These are phyloP conservation scores for Melinaea marsaeus DNA, from an alignment of 2,888 invertebrate genomes.

Conservation along the genomic window DNA sequence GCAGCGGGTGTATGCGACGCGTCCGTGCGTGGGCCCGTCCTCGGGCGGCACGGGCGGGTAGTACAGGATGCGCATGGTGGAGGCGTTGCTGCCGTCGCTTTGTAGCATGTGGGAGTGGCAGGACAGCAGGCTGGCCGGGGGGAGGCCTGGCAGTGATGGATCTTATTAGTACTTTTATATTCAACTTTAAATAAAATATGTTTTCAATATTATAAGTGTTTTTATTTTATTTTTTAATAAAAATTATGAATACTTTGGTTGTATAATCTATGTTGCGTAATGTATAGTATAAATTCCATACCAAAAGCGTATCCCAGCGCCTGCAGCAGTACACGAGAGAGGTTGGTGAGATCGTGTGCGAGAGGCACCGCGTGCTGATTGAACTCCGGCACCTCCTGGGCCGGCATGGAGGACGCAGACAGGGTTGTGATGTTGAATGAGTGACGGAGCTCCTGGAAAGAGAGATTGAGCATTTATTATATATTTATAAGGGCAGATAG, in stretches of 20 bases:
- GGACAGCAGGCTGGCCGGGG: constrained; percentile 78
- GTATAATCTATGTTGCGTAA: background rate
- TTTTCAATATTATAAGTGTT: background rate
- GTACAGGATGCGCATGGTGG: constrained; percentile 83
- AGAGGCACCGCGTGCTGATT: constrained; percentile 81
- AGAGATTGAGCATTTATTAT: background rate
- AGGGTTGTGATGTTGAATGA: constrained; percentile 83
- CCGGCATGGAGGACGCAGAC: constrained; percentile 79
- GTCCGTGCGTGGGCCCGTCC: constrained; percentile 68
- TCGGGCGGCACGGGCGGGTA: constrained; percentile 83
- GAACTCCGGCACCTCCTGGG: constrained; percentile 83
- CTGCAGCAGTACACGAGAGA: constrained; percentile 81
- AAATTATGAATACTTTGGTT: background rate
- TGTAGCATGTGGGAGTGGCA: constrained; percentile 83
- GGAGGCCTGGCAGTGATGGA: constrained; percentile 65
- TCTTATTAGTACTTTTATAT: too few relatives aligned
- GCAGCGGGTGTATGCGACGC: constrained; percentile 77
- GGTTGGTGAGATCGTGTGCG: constrained; percentile 82
- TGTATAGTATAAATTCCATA: constrained; percentile 34
- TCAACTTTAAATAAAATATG: too few relatives aligned
- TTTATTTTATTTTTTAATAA: background rate
- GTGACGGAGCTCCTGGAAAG: constrained; percentile 81
- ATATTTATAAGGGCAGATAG: background rate
- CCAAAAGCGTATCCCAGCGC: constrained; percentile 79
- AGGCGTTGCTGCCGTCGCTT: constrained; percentile 80